Percentiles rank a stretch among this genome's conserved stretches.
Conservation (phyloP, 2,797 vertebrate species). For the Nyctalus aviator region DNA sequence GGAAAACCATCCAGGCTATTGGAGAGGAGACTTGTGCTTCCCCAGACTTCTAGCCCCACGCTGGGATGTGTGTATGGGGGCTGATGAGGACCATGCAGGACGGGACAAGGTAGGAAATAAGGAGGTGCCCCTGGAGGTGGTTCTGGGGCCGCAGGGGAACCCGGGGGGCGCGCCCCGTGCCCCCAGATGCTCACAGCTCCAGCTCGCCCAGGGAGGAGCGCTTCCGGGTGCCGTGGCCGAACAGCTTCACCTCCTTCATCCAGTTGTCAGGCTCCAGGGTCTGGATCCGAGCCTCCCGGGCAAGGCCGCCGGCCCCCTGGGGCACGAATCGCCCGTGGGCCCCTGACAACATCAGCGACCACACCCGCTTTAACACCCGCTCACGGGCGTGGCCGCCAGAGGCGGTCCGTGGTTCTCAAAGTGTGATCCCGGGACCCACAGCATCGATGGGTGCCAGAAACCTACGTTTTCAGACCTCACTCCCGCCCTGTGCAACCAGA, state of each 20-base stretch:
- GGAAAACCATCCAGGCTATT: not conserved
- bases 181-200: conserved; percentile 89
- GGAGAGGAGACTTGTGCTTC: too few species aligned
- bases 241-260: conserved; percentile 92
- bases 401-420: not conserved
- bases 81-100: not conserved
- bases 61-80: not conserved
- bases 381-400: not conserved
- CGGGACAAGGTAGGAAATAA: not conserved
- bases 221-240: conserved; percentile 93
- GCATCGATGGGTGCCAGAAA: not conserved
- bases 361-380: not conserved
- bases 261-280: conserved; percentile 93
- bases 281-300: conserved; percentile 94
- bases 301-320: conserved; percentile 79
- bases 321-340: conserved; percentile 93
- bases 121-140: accelerated
- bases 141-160: not conserved
- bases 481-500: not conserved
- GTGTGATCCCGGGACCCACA: not conserved
- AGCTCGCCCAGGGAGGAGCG: conserved; percentile 85
- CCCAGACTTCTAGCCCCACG: not conserved
- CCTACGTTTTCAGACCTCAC: not conserved
- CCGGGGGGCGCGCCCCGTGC: not conserved
- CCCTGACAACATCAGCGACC: conserved; percentile 85